Evolutionary conservation across 2,888 invertebrate species (phyloP).

Genomic region (Norana najaformis): DNA sequence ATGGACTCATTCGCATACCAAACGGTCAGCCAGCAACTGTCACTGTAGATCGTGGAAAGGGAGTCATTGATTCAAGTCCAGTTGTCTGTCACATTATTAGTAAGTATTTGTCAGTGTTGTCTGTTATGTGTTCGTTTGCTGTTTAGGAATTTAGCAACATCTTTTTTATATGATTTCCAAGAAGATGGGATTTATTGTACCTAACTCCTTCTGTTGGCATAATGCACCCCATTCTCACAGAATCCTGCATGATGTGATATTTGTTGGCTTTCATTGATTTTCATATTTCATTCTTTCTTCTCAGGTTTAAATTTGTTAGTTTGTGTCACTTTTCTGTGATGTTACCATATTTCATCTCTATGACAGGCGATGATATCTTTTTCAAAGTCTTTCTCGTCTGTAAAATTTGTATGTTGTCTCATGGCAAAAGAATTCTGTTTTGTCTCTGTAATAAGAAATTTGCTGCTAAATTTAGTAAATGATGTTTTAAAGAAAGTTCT

Average conservation of each 20-base stretch:
- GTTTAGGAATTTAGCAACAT: neutral
- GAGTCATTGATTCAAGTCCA: neutral
- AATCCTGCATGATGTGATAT: neutral
- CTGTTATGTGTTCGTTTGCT: too few species aligned
- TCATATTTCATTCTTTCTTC: neutral
- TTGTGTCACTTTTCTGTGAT: neutral
- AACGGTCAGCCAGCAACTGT: constrained; percentile 85
- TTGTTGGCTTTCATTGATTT: neutral
- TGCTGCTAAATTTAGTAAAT: too few species aligned
- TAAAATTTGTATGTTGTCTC: too few species aligned
- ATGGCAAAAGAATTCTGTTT: too few species aligned
- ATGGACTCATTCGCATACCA: constrained; percentile 74
- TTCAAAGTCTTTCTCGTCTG: too few species aligned
- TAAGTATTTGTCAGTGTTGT: neutral
- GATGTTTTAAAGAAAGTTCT: too few species aligned
- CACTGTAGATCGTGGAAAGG: constrained; percentile 65
- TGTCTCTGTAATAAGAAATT: too few species aligned
- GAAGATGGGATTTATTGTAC: too few species aligned
- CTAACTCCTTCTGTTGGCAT: too few species aligned
- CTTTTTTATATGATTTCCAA: too few species aligned
- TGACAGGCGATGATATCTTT: neutral
- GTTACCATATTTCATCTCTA: neutral
- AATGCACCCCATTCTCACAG: too few species aligned
- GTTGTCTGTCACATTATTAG: neutral
- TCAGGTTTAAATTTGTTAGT: neutral